Conservation (phyloP, 2,888 invertebrate species). For the Cinara cedri region DNA sequence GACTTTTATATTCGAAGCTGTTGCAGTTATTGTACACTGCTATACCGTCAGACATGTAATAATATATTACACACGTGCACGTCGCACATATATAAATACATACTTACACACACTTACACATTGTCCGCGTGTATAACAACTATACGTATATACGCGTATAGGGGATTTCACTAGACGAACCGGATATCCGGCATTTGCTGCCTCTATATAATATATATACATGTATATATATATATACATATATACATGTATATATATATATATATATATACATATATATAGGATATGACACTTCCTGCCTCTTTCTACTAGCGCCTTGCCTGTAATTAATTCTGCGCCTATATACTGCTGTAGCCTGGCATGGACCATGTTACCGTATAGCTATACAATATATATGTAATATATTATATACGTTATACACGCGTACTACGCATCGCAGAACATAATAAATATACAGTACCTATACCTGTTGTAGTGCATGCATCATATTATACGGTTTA, state of each 20-base stretch:
- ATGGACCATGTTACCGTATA: constrained; percentile 30
- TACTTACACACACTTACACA: constrained; percentile 4
- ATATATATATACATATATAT: background rate
- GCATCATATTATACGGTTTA: background rate
- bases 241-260: background rate
- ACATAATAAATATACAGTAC: constrained; percentile 28
- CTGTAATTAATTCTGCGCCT: constrained; percentile 55
- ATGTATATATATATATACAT: background rate
- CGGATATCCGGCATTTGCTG: constrained; percentile 56
- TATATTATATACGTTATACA: background rate
- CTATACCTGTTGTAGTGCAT: background rate
- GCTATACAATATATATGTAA: background rate
- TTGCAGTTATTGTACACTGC: background rate
- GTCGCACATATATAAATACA: background rate
- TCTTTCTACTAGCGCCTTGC: constrained; percentile 52
- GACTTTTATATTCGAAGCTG: constrained; percentile 1
- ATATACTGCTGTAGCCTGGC: background rate
- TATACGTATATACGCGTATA: too few species aligned
- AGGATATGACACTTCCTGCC: constrained; percentile 55
- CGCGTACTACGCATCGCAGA: constrained; percentile 46
- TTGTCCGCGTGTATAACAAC: constrained; percentile 28
- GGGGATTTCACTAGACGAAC: constrained; percentile 54
- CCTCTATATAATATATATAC: background rate
- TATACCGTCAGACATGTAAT: background rate
- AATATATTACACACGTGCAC: constrained; percentile 7